A percentile compares a stretch with the other conserved stretches of the same genome.
These are phyloP conservation scores for Sebastes schlegelii DNA, from an alignment of 2,113 vertebrate genomes.

Conservation along the genomic window DNA sequence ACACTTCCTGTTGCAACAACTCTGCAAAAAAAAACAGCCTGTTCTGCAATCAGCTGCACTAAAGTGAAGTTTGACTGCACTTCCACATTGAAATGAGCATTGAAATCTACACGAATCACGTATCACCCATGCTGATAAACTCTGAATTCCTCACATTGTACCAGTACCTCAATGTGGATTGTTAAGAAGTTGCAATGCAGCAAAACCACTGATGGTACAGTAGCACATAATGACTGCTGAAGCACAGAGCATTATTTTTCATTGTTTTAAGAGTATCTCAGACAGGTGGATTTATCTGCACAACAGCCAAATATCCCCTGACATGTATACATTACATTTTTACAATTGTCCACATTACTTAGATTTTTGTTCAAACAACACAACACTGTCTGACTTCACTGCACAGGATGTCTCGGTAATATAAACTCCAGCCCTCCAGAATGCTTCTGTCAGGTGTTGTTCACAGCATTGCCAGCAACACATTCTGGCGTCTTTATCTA, in stretches of 20 bases:
- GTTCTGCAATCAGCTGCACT: not conserved
- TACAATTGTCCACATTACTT: not conserved
- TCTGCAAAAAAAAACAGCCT: conserved; percentile 1
- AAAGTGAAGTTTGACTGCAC: not conserved
- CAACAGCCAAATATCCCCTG: not conserved
- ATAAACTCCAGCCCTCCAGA: not conserved
- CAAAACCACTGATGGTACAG: not conserved
- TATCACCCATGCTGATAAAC: not conserved
- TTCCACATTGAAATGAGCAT: conserved; percentile 6
- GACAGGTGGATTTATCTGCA: not conserved
- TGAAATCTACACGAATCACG: not conserved
- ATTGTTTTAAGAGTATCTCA: not conserved
- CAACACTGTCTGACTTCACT: not conserved
- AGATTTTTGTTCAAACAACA: not conserved
- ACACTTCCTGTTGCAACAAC: conserved; percentile 39
- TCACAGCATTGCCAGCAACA: not conserved
- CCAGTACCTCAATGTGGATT: not conserved
- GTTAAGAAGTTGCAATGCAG: not conserved
- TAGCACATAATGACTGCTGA: not conserved
- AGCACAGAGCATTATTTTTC: not conserved
- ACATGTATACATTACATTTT: conserved; percentile 2
- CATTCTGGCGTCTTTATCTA: not conserved
- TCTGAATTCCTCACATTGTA: not conserved
- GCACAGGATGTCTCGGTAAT: not conserved
- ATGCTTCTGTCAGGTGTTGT: not conserved